Evolutionary conservation across 2,797 vertebrate species (phyloP).

Genomic region (Enteromius unitaeniatus): DNA sequence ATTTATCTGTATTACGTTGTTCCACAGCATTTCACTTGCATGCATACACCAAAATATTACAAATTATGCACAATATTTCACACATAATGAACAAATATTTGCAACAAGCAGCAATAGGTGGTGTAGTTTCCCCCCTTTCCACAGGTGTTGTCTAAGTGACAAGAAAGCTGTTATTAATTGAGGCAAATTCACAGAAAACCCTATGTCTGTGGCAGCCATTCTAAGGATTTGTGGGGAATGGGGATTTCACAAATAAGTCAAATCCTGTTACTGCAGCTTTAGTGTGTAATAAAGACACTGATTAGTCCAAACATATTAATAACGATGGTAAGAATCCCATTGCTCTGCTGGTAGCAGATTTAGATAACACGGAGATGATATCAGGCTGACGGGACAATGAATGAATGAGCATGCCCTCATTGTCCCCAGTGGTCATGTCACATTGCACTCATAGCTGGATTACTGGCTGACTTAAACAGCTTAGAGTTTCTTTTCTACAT

Average conservation of each 20-base stretch:
- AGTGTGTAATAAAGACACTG: slow-evolving; percentile 40
- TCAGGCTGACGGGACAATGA: slow-evolving; percentile 71
- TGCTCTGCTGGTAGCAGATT: slow-evolving; percentile 61
- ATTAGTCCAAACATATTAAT: slow-evolving; percentile 37
- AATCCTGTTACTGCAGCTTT: slow-evolving; percentile 40
- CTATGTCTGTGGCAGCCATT: slow-evolving; percentile 13
- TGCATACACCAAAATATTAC: neutral
- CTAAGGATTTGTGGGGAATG: slow-evolving; percentile 20
- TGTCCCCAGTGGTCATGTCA: slow-evolving; percentile 76
- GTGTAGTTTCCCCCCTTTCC: slow-evolving; percentile 15
- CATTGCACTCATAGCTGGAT: slow-evolving; percentile 77
- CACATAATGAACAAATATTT: neutral
- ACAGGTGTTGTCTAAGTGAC: neutral
- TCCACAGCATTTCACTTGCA: neutral
- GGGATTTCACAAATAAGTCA: slow-evolving; percentile 27
- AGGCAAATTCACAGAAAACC: neutral
- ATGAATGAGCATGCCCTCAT: slow-evolving; percentile 72
- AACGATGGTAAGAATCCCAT: slow-evolving; percentile 19
- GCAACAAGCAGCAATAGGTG: neutral
- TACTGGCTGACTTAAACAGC: slow-evolving; percentile 76
- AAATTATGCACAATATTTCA: neutral
- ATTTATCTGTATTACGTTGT: neutral
- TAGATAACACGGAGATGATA: slow-evolving; percentile 75
- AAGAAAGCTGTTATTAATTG: neutral
- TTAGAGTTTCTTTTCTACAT: slow-evolving; percentile 77